Evolutionary conservation across 1,140 invertebrate genomes (phyloP).

Genomic region (Hestina assimilis): DNA sequence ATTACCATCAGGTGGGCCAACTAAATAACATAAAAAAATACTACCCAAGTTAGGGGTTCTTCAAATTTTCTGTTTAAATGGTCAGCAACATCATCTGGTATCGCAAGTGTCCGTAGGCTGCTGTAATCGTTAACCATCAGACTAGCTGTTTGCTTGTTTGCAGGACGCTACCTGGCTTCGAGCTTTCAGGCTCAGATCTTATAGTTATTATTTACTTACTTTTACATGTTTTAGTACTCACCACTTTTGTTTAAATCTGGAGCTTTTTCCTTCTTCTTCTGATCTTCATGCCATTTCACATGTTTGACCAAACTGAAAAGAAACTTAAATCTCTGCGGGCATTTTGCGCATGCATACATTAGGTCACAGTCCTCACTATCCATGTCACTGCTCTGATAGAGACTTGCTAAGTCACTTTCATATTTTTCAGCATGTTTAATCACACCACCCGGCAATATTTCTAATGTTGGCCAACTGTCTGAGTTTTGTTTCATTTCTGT

Average conservation of each 20-base stretch:
- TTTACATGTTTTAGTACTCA: slow-evolving; percentile 33
- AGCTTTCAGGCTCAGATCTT: too few species aligned
- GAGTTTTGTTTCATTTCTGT: slow-evolving; percentile 25
- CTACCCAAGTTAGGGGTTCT: too few species aligned
- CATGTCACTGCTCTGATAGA: slow-evolving; percentile 17
- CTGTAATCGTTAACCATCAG: too few species aligned
- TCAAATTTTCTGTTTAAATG: too few species aligned
- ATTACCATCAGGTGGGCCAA: too few species aligned
- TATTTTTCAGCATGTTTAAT: slow-evolving; percentile 51
- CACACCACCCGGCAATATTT: slow-evolving; percentile 60
- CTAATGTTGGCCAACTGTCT: slow-evolving; percentile 60
- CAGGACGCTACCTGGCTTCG: too few species aligned
- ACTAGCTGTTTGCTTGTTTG: too few species aligned
- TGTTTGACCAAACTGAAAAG: slow-evolving; percentile 56
- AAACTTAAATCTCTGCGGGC: slow-evolving; percentile 56
- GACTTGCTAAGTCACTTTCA: slow-evolving; percentile 23
- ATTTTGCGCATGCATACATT: slow-evolving; percentile 67
- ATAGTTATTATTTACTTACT: slow-evolving; percentile 1
- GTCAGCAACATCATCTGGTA: too few species aligned
- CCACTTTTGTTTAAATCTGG: slow-evolving; percentile 30
- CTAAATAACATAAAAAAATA: too few species aligned
- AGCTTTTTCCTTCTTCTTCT: slow-evolving; percentile 31
- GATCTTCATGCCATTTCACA: slow-evolving; percentile 54
- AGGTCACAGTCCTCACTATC: slow-evolving; percentile 27
- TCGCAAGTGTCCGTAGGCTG: too few species aligned